Evolutionary conservation across 1,140 invertebrate species (phyloP).

Genomic region (Ptiloglossa arizonensis): DNA sequence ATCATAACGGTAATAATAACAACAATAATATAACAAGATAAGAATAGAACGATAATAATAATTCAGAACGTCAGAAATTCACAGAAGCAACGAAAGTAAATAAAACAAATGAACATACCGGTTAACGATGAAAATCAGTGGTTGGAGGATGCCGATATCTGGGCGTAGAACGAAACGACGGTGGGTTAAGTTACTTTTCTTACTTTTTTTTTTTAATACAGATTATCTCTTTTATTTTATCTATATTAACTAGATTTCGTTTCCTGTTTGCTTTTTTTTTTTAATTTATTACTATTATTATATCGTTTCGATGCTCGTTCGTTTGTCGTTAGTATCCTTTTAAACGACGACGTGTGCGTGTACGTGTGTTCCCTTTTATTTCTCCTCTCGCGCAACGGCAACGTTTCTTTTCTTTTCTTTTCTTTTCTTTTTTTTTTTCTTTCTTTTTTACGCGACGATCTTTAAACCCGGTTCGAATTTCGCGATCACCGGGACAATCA

Average conservation of each 20-base stretch:
- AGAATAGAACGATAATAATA: constrained; percentile 68
- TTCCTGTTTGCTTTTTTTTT: neutral
- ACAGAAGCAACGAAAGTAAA: constrained; percentile 78
- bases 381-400: neutral
- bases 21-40: constrained; percentile 69
- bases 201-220: constrained; percentile 10
- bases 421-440: no score
- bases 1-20: constrained; percentile 64
- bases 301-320: constrained; percentile 26
- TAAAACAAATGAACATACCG: constrained; percentile 82
- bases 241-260: constrained; percentile 36
- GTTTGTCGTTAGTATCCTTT: constrained; percentile 17
- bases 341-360: constrained; percentile 17
- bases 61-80: constrained; percentile 61
- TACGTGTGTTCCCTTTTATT: constrained; percentile 1
- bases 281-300: constrained; percentile 19
- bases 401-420: no score
- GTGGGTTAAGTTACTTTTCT: constrained; percentile 49
- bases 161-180: constrained; percentile 78
- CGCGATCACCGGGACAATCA: constrained; percentile 7
- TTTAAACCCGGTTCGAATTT: neutral
- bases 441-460: neutral
- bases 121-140: constrained; percentile 82
- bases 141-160: constrained; percentile 78
- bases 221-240: constrained; percentile 14